phyloP scores from a whole-genome alignment of 2,113 vertebrate species.

The Plecturocebus donacophilus region DNA sequence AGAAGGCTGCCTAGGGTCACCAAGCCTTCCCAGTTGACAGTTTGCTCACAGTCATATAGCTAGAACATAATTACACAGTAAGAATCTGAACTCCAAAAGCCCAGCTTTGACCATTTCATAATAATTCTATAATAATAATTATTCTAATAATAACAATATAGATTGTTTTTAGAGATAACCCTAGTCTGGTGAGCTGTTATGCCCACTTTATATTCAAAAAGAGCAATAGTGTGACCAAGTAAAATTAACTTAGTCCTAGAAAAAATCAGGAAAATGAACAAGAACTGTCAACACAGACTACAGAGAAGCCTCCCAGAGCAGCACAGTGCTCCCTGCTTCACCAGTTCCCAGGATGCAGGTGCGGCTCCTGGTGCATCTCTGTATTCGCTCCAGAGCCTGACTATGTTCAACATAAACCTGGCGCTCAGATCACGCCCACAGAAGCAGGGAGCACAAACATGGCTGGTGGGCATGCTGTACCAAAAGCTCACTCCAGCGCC shows the following conservation, averaged over 20 bases:
- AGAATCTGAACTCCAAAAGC: neutral
- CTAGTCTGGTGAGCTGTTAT: neutral
- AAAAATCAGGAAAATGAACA: neutral
- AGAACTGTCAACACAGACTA: neutral
- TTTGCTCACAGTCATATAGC: neutral
- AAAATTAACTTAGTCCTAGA: neutral
- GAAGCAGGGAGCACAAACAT: neutral
- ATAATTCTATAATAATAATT: too few relatives aligned
- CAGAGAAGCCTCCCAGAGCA: neutral
- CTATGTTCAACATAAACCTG: neutral
- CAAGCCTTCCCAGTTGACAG: neutral
- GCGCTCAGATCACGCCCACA: accelerated
- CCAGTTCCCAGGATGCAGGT: neutral
- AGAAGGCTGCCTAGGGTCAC: neutral
- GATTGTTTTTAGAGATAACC: neutral
- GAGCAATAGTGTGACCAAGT: neutral
- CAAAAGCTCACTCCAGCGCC: neutral
- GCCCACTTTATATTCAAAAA: neutral
- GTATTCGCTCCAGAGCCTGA: neutral
- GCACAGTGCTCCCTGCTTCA: accelerated
- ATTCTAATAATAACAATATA: too few relatives aligned
- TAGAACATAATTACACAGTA: neutral
- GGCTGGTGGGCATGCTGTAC: accelerated
- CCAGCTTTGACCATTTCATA: neutral
- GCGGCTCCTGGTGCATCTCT: accelerated